Evolutionary conservation across 2,797 vertebrate species (phyloP).

Genomic region (Hephaestus fuliginosus): DNA sequence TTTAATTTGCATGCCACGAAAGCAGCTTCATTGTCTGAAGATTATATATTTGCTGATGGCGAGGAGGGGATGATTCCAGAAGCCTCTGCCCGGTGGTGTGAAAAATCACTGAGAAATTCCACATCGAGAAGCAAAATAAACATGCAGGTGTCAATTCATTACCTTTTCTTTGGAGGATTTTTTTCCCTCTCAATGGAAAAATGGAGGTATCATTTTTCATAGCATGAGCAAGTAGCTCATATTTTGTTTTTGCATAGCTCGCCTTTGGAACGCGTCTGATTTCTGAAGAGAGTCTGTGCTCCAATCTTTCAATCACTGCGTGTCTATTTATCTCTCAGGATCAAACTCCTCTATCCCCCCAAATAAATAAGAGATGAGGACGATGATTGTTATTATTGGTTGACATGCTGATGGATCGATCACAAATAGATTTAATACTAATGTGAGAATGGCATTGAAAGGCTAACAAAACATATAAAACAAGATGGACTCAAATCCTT

Average conservation of each 20-base stretch:
- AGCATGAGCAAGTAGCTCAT: conserved; percentile 7
- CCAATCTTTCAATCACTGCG: conserved; percentile 2
- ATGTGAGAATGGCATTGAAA: conserved; percentile 10
- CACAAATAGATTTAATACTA: conserved; percentile 20
- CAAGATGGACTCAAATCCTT: neutral
- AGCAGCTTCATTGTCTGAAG: conserved; percentile 51
- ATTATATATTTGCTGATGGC: conserved; percentile 67
- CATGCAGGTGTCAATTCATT: conserved; percentile 63
- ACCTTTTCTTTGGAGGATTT: conserved; percentile 40
- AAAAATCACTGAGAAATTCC: conserved; percentile 72
- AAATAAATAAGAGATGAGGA: conserved; percentile 56
- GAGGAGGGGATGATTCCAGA: conserved; percentile 57
- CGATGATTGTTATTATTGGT: conserved; percentile 37
- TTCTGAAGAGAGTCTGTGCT: conserved; percentile 40
- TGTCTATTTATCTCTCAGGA: conserved; percentile 20
- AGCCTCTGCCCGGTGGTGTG: conserved; percentile 60
- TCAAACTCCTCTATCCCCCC: conserved; percentile 13
- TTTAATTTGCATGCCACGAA: conserved; percentile 64
- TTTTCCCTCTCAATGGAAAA: neutral
- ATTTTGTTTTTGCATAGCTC: conserved; percentile 9
- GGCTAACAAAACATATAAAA: neutral
- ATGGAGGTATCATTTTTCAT: conserved; percentile 59
- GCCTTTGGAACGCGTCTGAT: conserved; percentile 35
- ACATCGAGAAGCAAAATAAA: conserved; percentile 71
- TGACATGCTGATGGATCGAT: conserved; percentile 3